A percentile compares a stretch with the other conserved stretches of the same genome.
These are phyloP conservation scores for Caenorhabditis doughertyi DNA, from an alignment of 2,888 invertebrate species.

Conservation along the genomic window DNA sequence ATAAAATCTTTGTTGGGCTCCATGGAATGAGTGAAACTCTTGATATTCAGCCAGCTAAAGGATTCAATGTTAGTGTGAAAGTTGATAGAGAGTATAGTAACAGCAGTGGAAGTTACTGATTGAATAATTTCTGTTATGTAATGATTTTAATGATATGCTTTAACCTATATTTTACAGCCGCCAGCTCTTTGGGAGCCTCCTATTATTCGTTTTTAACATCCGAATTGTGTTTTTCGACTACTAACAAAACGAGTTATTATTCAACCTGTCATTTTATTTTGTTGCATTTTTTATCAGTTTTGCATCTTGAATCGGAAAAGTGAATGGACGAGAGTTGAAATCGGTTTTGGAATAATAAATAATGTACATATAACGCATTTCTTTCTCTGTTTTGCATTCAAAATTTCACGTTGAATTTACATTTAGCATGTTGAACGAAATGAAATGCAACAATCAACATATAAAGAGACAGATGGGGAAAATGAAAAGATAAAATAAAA, in stretches of 20 bases:
- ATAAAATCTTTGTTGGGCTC: constrained; percentile 84
- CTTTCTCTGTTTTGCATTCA: background rate
- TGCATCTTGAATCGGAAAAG: constrained; percentile 34
- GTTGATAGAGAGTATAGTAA: constrained; percentile 53
- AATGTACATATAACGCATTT: constrained; percentile 48
- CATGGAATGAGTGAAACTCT: constrained; percentile 84
- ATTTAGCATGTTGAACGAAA: constrained; percentile 37
- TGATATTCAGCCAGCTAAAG: constrained; percentile 68
- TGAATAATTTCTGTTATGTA: constrained; percentile 3
- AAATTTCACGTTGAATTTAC: constrained; percentile 12
- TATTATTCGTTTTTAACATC: constrained; percentile 48
- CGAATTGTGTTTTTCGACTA: constrained; percentile 14
- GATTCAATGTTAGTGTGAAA: constrained; percentile 72
- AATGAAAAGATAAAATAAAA: constrained; percentile 6
- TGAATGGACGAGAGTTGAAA: background rate
- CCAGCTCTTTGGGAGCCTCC: constrained; percentile 44
- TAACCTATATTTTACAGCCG: constrained; percentile 39
- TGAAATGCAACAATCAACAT: constrained; percentile 9
- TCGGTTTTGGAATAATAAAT: constrained; percentile 48
- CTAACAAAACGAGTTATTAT: constrained; percentile 46
- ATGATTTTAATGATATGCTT: constrained; percentile 5
- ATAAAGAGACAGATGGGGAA: no score
- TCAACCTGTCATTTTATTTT: constrained; percentile 29
- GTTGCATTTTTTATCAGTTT: constrained; percentile 50
- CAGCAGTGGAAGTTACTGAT: constrained; percentile 42